Percentiles rank a stretch among this genome's conserved stretches.
Conservation (phyloP, 2,797 vertebrate genomes). For the Sparus aurata region DNA sequence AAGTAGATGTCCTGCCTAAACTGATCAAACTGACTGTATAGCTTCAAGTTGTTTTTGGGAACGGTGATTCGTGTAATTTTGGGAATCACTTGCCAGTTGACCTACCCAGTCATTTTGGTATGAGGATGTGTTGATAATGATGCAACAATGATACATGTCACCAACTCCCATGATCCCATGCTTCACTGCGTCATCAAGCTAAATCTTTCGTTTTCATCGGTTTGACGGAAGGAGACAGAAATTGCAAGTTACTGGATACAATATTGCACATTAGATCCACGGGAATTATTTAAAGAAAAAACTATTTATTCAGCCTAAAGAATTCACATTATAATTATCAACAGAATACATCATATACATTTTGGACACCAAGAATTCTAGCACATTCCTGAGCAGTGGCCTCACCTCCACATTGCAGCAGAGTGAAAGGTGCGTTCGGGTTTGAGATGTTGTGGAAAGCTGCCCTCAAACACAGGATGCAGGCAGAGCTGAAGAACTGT, state of each 20-base stretch:
- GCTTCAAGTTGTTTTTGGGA: too few relatives aligned
- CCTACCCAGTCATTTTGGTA: too few relatives aligned
- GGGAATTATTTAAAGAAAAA: neutral
- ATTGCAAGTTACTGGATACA: neutral
- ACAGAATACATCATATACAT: neutral
- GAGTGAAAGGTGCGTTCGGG: conserved; percentile 53
- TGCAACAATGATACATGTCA: too few relatives aligned
- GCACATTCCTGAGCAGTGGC: conserved; percentile 1
- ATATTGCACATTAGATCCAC: neutral
- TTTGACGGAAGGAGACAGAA: too few relatives aligned
- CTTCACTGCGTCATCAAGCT: too few relatives aligned
- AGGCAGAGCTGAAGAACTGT: conserved; percentile 69
- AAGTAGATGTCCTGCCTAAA: too few relatives aligned
- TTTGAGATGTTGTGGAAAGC: conserved; percentile 74
- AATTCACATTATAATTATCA: neutral
- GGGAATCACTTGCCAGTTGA: too few relatives aligned
- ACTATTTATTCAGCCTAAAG: neutral
- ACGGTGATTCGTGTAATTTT: too few relatives aligned
- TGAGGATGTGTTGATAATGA: too few relatives aligned
- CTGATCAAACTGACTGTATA: too few relatives aligned
- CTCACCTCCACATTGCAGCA: conserved; percentile 29
- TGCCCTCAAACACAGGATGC: conserved; percentile 70
- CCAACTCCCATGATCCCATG: too few relatives aligned
- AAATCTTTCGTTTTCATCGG: too few relatives aligned
- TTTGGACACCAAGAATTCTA: neutral